phyloP scores from a whole-genome alignment of 2,797 vertebrate genomes.

The Cryptoblepharus egeriae region DNA sequence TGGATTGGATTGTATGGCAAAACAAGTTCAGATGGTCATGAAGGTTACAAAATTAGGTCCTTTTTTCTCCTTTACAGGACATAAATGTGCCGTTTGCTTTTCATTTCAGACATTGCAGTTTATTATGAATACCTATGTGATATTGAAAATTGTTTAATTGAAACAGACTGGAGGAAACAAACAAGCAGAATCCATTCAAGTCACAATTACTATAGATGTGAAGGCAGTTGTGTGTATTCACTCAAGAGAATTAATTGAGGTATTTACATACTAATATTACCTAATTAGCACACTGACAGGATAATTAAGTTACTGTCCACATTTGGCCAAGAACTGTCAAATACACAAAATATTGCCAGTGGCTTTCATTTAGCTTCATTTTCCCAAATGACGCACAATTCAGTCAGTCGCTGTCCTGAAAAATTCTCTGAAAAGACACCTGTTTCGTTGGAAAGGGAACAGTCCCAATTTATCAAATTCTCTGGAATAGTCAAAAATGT shows the following conservation, averaged over 20 bases:
- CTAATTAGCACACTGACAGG: slow-evolving; percentile 69
- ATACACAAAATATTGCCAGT: slow-evolving; percentile 21
- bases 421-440: slow-evolving; percentile 38
- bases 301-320: slow-evolving; percentile 71
- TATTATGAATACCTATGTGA: slow-evolving; percentile 51
- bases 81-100: neutral
- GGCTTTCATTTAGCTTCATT: slow-evolving; percentile 46
- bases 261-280: slow-evolving; percentile 74
- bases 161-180: slow-evolving; percentile 59
- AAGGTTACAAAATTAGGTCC: neutral
- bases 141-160: slow-evolving; percentile 67
- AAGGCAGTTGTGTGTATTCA: slow-evolving; percentile 67
- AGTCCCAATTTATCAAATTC: slow-evolving; percentile 49
- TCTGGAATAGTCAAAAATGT: neutral
- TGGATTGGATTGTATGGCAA: neutral
- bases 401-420: slow-evolving; percentile 28
- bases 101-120: slow-evolving; percentile 55
- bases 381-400: slow-evolving; percentile 38
- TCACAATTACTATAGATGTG: slow-evolving; percentile 39
- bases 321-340: slow-evolving; percentile 43
- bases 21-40: neutral
- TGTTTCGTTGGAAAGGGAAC: slow-evolving; percentile 44
- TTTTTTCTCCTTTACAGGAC: neutral
- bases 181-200: slow-evolving; percentile 59
- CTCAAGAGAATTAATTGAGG: slow-evolving; percentile 73